These are phyloP conservation scores for Poecilia picta DNA, from an alignment of 2,797 vertebrate species.

Conservation along the genomic window DNA sequence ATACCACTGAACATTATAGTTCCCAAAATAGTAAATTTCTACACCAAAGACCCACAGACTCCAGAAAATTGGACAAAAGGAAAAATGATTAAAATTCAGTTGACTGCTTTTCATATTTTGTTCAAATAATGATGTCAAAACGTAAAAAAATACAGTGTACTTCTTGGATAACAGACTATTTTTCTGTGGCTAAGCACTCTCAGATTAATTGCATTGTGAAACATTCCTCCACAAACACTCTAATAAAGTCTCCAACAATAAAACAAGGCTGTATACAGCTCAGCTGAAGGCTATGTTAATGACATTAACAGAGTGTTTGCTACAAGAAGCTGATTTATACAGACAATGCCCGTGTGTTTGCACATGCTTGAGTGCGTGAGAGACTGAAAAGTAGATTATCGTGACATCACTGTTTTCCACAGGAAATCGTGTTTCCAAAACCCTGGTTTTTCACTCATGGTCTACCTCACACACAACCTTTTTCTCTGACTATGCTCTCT, in stretches of 20 bases:
- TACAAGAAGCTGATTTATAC: slow-evolving; percentile 44
- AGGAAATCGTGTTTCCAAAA: slow-evolving; percentile 78
- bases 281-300: slow-evolving; percentile 50
- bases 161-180: neutral
- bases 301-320: slow-evolving; percentile 59
- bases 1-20: neutral
- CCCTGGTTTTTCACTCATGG: slow-evolving; percentile 70
- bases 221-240: slow-evolving; percentile 17
- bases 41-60: neutral
- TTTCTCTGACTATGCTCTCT: slow-evolving; percentile 16
- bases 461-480: slow-evolving; percentile 55
- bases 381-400: slow-evolving; percentile 62
- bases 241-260: slow-evolving; percentile 28
- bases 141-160: neutral
- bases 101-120: neutral
- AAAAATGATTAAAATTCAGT: neutral
- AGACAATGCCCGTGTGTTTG: slow-evolving; percentile 44
- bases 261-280: slow-evolving; percentile 31
- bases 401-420: slow-evolving; percentile 82
- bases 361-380: slow-evolving; percentile 18
- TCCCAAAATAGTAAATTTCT: neutral
- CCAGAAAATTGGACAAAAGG: neutral
- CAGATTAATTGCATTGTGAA: slow-evolving; percentile 14
- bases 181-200: slow-evolving; percentile 5
- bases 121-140: neutral